These are phyloP conservation scores for Ooceraea biroi DNA, from an alignment of 1,140 invertebrate genomes.

Conservation along the genomic window DNA sequence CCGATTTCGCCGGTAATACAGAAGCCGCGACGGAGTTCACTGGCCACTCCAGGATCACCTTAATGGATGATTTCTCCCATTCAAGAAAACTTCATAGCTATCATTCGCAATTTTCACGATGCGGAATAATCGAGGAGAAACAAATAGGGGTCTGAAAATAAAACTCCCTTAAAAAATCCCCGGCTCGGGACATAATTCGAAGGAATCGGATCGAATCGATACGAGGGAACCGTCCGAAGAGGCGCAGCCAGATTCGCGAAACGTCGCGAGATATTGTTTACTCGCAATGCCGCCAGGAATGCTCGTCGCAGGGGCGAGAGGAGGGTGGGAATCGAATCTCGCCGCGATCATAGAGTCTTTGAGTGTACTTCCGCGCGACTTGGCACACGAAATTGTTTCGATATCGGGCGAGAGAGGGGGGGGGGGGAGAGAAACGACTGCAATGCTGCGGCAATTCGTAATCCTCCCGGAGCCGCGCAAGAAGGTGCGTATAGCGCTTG, in stretches of 20 bases:
- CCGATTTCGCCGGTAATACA: too few relatives aligned
- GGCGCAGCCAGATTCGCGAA: slow-evolving; percentile 25
- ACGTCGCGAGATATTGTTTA: slow-evolving; percentile 62
- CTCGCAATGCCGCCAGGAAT: slow-evolving; percentile 53
- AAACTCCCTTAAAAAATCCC: slow-evolving; percentile 34
- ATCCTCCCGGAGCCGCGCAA: slow-evolving; percentile 67
- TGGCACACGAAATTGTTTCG: slow-evolving; percentile 69
- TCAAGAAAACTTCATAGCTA: background rate
- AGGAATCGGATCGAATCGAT: slow-evolving; percentile 46
- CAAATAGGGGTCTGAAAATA: background rate
- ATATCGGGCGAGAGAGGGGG: slow-evolving; percentile 49
- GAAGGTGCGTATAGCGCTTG: slow-evolving; percentile 63
- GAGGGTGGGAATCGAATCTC: slow-evolving; percentile 56
- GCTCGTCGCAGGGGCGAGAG: slow-evolving; percentile 13
- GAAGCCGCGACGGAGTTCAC: too few relatives aligned
- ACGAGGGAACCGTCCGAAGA: slow-evolving; percentile 32
- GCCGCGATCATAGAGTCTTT: slow-evolving; percentile 71
- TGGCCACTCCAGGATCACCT: too few relatives aligned
- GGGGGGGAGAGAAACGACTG: slow-evolving; percentile 51
- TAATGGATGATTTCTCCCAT: background rate
- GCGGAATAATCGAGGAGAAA: slow-evolving; percentile 6
- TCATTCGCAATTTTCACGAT: slow-evolving; percentile 2
- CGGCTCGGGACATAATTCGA: slow-evolving; percentile 8
- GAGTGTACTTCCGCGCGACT: slow-evolving; percentile 73
- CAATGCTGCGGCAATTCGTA: slow-evolving; percentile 79